Evolutionary conservation across 2,113 vertebrate genomes (phyloP), one percentile per base, ranked within the genome.

Genomic region (Anhinga anhinga): DNA sequence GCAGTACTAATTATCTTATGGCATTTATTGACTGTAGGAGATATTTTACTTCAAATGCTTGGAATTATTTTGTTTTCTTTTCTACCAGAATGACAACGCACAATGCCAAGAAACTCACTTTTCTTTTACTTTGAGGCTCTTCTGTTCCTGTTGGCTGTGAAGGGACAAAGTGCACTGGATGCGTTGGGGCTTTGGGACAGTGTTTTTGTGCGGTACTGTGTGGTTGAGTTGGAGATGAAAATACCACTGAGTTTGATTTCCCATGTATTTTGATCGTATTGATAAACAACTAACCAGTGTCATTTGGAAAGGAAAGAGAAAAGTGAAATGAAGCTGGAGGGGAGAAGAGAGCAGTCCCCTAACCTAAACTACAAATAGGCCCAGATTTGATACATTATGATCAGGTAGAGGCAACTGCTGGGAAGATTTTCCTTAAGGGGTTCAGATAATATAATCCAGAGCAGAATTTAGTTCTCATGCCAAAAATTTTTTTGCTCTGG

Each of bases 401-500:
- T 32, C 88, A 95, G 92, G 92, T 53, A 81, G 49, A 88, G 50
- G 47, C 38, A 90, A 73, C 18, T 47, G 32, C 27, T 36, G n/a
- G n/a, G 52, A 74, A 69, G 86, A 56, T 55, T 95, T 93, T 86
- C 56, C 73, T 84, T 32, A 25, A 67, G 67, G 62, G 23, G 18
- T 79, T 94, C 45, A 56, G 72, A 47, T 95, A 96, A 96, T 58
- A 83, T 32, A 86, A 93, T 77, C 72, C 96, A 96, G 88, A 86
- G 21, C 3, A 59, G n/a, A 73, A 84, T 85, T 67, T 18, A 30
- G 7, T 25, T n/a, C 27, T 59, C 0, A 1, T 56, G 93, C 88
- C 86, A 93, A 88, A 81, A 77, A 50, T 18, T 3, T n/a, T 25
- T 65, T 70, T 92, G 3, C 62, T 65, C 42, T 9, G 3, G 11